Conservation (phyloP, 2,888 invertebrate genomes). For the Apeira syringaria region DNA sequence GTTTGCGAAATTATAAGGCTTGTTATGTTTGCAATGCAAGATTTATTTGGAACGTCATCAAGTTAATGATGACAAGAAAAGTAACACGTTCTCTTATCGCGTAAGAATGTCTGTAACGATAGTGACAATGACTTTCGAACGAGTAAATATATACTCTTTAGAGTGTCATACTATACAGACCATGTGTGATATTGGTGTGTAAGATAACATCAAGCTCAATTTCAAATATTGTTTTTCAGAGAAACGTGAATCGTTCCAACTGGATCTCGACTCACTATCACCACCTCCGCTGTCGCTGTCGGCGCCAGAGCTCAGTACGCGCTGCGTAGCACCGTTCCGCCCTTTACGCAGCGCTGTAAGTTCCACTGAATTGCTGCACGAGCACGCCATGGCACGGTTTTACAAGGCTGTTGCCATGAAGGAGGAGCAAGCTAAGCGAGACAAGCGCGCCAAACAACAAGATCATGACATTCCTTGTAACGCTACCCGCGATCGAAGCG, state of each 20-base stretch:
- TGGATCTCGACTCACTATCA: slow-evolving; percentile 86
- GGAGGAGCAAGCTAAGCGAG: slow-evolving; percentile 82
- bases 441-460: slow-evolving; percentile 41
- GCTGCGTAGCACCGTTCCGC: slow-evolving; percentile 76
- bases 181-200: too few species aligned
- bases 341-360: slow-evolving; percentile 89
- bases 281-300: slow-evolving; percentile 93
- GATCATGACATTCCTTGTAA: slow-evolving; percentile 67
- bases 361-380: slow-evolving; percentile 92
- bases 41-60: too few species aligned
- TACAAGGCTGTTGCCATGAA: slow-evolving; percentile 90
- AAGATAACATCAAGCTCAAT: too few species aligned
- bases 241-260: slow-evolving; percentile 84
- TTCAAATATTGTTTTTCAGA: slow-evolving; percentile 41
- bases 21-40: too few species aligned
- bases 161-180: too few species aligned
- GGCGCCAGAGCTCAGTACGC: slow-evolving; percentile 88
- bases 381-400: slow-evolving; percentile 91
- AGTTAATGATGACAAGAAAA: too few species aligned
- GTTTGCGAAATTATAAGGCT: slow-evolving; percentile 38
- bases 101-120: too few species aligned
- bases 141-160: too few species aligned
- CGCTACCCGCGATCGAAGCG: slow-evolving; percentile 37
- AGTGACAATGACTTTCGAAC: too few species aligned
- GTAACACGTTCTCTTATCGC: too few species aligned